Percentiles rank a stretch among this genome's conserved stretches.
These are phyloP conservation scores for Drosophila cognata DNA, from an alignment of 2,888 invertebrate species.

Conservation along the genomic window DNA sequence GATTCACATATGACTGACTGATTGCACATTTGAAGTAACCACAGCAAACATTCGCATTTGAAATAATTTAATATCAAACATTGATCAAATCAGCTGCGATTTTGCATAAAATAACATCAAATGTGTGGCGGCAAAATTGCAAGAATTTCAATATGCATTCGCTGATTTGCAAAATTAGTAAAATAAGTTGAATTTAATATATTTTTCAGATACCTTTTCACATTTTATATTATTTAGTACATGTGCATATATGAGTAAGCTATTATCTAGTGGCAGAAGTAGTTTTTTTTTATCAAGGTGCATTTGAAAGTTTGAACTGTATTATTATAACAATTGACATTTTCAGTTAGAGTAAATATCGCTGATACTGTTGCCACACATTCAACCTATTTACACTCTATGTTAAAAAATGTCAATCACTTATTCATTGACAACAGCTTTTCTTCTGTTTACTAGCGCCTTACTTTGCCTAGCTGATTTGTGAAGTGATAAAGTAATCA, in stretches of 20 bases:
- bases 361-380: neutral
- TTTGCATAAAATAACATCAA: neutral
- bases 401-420: neutral
- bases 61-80: constrained; percentile 8
- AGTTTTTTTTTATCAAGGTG: neutral
- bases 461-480: neutral
- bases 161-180: neutral
- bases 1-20: constrained; percentile 8
- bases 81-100: constrained; percentile 2
- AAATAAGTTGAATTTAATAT: neutral
- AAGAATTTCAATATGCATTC: neutral
- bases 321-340: neutral
- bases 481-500: neutral
- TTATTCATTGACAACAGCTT: neutral
- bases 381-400: neutral
- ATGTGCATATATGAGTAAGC: neutral
- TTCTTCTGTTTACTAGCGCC: neutral
- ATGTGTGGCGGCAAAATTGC: neutral
- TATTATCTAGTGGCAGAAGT: neutral
- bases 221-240: neutral
- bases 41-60: constrained; percentile 4
- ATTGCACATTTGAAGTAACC: constrained; percentile 19
- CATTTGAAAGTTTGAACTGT: neutral
- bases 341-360: neutral
- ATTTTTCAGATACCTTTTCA: neutral